Base-by-base conservation (phyloP, 1,140 invertebrate species). In the Drosophila serrata region DNA sequence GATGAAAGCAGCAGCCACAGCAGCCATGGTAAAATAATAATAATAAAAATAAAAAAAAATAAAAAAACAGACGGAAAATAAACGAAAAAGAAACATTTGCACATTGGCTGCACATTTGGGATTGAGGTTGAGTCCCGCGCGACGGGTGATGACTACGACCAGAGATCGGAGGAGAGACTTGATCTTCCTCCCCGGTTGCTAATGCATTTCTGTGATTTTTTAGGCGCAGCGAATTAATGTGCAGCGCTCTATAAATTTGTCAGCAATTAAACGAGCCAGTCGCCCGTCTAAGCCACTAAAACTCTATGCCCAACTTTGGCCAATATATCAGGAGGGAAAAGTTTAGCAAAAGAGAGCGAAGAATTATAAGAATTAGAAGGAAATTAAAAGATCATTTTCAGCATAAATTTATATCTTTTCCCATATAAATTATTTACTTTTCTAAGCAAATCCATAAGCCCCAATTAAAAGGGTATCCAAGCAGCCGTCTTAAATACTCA, bases 171-270 rank as follows among this genome's bases (percentile, higher is more conserved):
- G 49, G 49, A 53, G 49, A 31, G 24, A 24, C 24, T 24, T 24
- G 48, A 31, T 31, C 55, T 39, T 55, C 68, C 37, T n/a, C 49
- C 62, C 59, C 62, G 72, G 61, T n/a, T n/a, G n/a, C 77, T 88
- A 88, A 88, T 88, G 85, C 86, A 88, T 81, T 88, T 88, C 81
- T 88, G 85, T 88, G 85, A 88, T 88, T 88, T n/a, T n/a, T 77
- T 88, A 82, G 85, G 85, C 85, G 81, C 87, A 81, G 63, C 80
- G 68, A 91, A 82, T 91, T 90, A 91, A 91, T 90, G 87, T 75
- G 87, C 82, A 87, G 72, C 87, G 87, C 87, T 90, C 87, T 90
- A 90, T 90, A 90, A 90, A 90, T 90, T 90, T 87, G 87, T 90
- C 87, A 91, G 87, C 87, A 90, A 91, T 90, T 90, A 90, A 90